Evolutionary conservation across 1,140 invertebrate genomes (phyloP), one percentile per base, ranked within the genome.

Genomic region (Drosophila ohnishii): DNA sequence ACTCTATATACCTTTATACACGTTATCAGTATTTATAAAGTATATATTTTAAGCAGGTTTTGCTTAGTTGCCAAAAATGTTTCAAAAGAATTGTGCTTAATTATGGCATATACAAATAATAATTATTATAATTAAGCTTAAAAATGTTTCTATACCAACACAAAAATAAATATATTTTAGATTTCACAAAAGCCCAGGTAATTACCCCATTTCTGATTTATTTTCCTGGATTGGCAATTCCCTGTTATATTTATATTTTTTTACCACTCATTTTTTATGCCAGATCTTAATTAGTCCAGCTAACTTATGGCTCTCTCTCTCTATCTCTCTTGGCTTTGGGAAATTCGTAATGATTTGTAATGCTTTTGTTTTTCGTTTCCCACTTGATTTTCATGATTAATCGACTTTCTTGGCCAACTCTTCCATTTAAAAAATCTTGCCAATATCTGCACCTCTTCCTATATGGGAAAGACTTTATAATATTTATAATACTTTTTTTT

Each of bases 261-360:
- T 50, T 62, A 50, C 55, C 35, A 62, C 47, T 50, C 37, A 48
- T 66, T 60, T 66, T 13, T 61, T 22, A 66, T 30, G 56, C 63
- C 56, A 13, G 58, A 39, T 67, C 64, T 64, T 69, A 69, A 69
- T 69, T 65, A 65, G 65, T 53, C 13, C 56, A n/a, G 22, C 60
- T 50, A 42, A 51, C 30, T 65, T 16, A 45, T 32, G 28, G 40
- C 63, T 47, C 42, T 35, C 62, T 30, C 19, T 19, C 40, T 16
- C 40, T 42, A 19, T 14, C 19, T 47, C 22, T 47, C 0, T 9
- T 4, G 22, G 42, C 44, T 25, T 69, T 53, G 65, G 61, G 47
- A 69, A 69, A 66, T 34, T 48, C 40, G 32, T 40, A 32, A 32
- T 9, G 30, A 32, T 32, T 32, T 32, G 40, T 9, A 39, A 35